phyloP scores from a whole-genome alignment of 2,113 vertebrate species.

The Clarias magur region DNA sequence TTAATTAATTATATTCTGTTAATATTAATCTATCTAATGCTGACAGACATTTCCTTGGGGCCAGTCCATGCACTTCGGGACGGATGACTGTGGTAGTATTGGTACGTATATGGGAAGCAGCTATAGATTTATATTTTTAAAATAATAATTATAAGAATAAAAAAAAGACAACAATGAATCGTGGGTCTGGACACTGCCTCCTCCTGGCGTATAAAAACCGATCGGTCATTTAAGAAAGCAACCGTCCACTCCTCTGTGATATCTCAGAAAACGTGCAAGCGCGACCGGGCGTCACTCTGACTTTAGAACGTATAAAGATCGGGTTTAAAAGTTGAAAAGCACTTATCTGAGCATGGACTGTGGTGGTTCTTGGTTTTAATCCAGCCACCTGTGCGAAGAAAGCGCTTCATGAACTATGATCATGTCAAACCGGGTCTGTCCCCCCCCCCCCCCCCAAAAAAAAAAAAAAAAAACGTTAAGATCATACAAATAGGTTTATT shows the following conservation, averaged over 20 bases:
- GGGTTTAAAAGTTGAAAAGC: constrained; percentile 54
- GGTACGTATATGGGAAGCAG: not conserved
- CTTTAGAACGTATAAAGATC: not conserved
- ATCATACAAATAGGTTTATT: constrained; percentile 49
- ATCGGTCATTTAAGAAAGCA: not conserved
- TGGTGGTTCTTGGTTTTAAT: constrained; percentile 38
- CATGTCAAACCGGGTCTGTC: constrained; percentile 43
- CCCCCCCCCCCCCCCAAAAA: too few relatives aligned
- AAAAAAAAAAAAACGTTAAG: constrained; percentile 44
- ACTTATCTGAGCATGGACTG: constrained; percentile 53
- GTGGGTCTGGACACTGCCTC: constrained; percentile 8
- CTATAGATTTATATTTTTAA: not conserved
- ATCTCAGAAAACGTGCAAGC: constrained; percentile 53
- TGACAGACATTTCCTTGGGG: not conserved
- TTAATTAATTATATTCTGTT: constrained; percentile 15
- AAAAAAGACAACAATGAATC: not conserved
- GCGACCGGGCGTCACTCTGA: constrained; percentile 26
- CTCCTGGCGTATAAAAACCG: not conserved
- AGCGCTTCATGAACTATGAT: constrained; percentile 51
- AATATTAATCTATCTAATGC: constrained; percentile 13
- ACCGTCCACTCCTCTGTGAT: constrained; percentile 16
- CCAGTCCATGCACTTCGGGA: not conserved
- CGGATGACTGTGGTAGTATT: not conserved
- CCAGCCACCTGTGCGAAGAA: constrained; percentile 17
- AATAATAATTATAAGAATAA: too few relatives aligned